Conservation (phyloP, 92 coral and sea anemone species). For the Micromussa lordhowensis region DNA sequence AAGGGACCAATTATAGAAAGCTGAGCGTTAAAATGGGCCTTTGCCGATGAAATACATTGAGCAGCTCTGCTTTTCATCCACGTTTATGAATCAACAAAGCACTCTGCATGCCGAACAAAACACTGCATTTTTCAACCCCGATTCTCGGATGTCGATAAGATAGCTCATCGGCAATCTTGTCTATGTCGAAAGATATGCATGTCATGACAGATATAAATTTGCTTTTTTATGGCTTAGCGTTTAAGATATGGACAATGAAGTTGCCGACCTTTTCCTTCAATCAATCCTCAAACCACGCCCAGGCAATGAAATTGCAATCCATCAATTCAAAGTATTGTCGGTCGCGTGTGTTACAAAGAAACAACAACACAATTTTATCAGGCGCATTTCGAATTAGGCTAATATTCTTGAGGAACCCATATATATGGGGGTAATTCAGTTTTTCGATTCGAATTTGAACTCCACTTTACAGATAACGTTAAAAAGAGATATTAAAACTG, state of each 20-base stretch:
- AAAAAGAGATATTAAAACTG: background rate
- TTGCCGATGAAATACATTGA: background rate
- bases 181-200: background rate
- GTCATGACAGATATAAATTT: background rate
- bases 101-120: background rate
- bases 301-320: constrained; percentile 27
- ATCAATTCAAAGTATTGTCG: background rate
- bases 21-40: background rate
- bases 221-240: background rate
- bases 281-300: constrained; percentile 22
- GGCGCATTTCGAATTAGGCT: background rate
- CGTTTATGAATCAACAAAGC: background rate
- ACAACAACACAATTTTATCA: background rate
- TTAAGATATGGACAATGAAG: background rate
- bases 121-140: background rate
- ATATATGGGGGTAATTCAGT: background rate
- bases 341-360: constrained; percentile 18
- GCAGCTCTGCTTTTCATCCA: background rate
- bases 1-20: background rate
- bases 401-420: background rate
- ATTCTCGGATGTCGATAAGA: constrained; percentile 1
- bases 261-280: background rate
- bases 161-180: background rate
- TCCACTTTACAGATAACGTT: background rate
- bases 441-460: background rate